These are phyloP conservation scores for Leptura quadrifasciata DNA, from an alignment of 2,888 invertebrate species.

Conservation along the genomic window DNA sequence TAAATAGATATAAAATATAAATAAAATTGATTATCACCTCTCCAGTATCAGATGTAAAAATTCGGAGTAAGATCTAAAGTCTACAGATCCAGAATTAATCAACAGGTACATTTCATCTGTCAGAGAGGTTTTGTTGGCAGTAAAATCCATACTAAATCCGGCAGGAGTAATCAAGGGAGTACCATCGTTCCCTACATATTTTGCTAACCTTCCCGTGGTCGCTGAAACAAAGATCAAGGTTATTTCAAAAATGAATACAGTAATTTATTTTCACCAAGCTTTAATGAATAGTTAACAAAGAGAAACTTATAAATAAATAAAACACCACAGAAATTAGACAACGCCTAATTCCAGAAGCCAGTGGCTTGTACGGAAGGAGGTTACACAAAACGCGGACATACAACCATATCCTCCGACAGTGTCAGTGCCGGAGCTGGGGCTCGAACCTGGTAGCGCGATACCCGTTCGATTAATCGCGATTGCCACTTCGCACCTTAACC, in stretches of 20 bases:
- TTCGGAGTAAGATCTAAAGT: slow-evolving; percentile 83
- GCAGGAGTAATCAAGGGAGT: slow-evolving; percentile 88
- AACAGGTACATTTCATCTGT: slow-evolving; percentile 87
- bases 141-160: slow-evolving; percentile 88
- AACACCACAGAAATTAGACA: no score
- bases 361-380: no score
- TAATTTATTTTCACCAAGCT: background rate
- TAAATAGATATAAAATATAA: background rate
- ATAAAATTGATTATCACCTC: slow-evolving; percentile 76
- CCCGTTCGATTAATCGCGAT: no score
- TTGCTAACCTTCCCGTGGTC: slow-evolving; percentile 85
- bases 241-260: background rate
- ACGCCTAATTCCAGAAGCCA: no score
- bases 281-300: no score
- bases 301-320: no score
- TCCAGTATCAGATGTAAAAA: slow-evolving; percentile 83
- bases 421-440: no score
- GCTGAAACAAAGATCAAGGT: slow-evolving; percentile 76
- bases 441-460: no score
- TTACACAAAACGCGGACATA: no score
- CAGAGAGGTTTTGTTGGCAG: slow-evolving; percentile 81
- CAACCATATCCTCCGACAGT: no score
- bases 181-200: slow-evolving; percentile 84
- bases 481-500: no score
- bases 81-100: slow-evolving; percentile 83